These are phyloP conservation scores for Pimephales promelas DNA, from an alignment of 2,113 vertebrate species.

Conservation along the genomic window DNA sequence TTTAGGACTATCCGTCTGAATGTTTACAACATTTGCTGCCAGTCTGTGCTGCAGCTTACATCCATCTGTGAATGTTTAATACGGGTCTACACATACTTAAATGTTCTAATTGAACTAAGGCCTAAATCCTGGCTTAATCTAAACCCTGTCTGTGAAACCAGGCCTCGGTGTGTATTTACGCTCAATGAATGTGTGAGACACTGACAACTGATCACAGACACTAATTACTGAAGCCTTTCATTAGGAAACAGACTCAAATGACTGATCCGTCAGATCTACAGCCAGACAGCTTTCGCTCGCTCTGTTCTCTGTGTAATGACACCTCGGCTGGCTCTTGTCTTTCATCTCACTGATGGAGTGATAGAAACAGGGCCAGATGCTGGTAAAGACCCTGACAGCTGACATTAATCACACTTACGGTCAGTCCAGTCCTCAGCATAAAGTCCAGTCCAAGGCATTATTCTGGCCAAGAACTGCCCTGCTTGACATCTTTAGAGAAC, in stretches of 20 bases:
- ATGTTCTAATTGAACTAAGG: no score
- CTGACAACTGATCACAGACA: not conserved
- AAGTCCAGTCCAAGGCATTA: not conserved
- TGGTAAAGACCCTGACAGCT: not conserved
- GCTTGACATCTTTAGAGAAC: not conserved
- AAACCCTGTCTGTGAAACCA: no score
- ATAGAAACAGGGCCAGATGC: not conserved
- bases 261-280: not conserved
- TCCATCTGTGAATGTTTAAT: no score
- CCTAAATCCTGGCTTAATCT: no score
- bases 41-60: no score
- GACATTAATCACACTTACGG: not conserved
- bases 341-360: not conserved
- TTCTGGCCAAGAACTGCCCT: not conserved
- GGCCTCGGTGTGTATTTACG: not conserved
- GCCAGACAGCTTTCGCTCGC: not conserved
- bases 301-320: not conserved
- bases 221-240: not conserved
- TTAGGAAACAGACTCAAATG: not conserved
- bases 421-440: not conserved
- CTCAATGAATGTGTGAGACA: not conserved
- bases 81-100: no score
- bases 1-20: no score
- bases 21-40: no score
- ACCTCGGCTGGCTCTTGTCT: not conserved